phyloP scores from a whole-genome alignment of 2,888 invertebrate species.

The Cordilura impudica region DNA sequence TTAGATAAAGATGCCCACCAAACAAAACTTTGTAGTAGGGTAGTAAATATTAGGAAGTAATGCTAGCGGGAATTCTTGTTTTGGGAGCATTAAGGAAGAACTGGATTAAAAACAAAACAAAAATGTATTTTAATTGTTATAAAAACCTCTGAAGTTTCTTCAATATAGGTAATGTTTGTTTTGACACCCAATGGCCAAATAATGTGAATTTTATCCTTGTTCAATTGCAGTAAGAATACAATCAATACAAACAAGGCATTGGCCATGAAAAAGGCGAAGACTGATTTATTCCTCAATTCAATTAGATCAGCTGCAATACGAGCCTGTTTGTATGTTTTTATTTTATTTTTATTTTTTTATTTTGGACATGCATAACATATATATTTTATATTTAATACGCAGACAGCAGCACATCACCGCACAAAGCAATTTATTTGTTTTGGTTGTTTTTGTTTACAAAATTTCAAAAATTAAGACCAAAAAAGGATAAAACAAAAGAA shows the following conservation, averaged over 20 bases:
- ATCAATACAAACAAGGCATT: slow-evolving; percentile 99
- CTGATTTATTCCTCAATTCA: slow-evolving; percentile 97
- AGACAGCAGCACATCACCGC: slow-evolving; percentile 67
- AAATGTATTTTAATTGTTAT: slow-evolving; percentile 61
- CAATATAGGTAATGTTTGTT: slow-evolving; percentile 95
- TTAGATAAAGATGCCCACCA: neutral
- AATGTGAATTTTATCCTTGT: slow-evolving; percentile 98
- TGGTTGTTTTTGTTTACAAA: slow-evolving; percentile 50
- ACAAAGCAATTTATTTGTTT: slow-evolving; percentile 65
- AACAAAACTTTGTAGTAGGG: neutral
- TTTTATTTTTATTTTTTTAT: slow-evolving; percentile 23
- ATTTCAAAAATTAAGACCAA: neutral
- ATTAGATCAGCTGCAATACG: slow-evolving; percentile 93
- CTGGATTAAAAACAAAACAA: slow-evolving; percentile 59
- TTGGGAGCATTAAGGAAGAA: slow-evolving; percentile 55
- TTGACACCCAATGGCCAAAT: slow-evolving; percentile 97
- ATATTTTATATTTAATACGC: slow-evolving; percentile 28
- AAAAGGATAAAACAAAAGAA: slow-evolving; percentile 65
- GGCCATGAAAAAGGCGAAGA: slow-evolving; percentile 99
- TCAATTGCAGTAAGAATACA: slow-evolving; percentile 98
- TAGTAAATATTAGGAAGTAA: slow-evolving; percentile 23
- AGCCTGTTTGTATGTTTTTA: slow-evolving; percentile 80
- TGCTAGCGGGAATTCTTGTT: slow-evolving; percentile 39
- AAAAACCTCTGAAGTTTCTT: slow-evolving; percentile 93
- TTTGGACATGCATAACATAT: too few relatives aligned